Evolutionary conservation across 2,888 invertebrate species (phyloP).

Genomic region (Limulus polyphemus): DNA sequence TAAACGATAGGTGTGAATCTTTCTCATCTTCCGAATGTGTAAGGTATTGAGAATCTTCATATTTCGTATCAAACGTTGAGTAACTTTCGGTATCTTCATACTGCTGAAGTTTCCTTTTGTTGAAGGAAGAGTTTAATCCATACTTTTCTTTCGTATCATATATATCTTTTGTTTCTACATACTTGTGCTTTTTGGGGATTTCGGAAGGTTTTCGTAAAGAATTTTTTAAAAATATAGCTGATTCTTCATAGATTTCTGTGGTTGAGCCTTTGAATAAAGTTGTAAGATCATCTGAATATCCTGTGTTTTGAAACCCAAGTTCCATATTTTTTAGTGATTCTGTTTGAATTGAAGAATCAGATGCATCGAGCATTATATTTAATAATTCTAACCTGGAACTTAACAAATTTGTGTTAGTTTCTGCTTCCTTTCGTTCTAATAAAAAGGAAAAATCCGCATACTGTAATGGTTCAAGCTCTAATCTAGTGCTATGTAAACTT

Average conservation of each 20-base stretch:
- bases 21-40: too few relatives aligned
- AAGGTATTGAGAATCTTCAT: too few relatives aligned
- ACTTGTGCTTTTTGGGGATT: constrained; percentile 6
- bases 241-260: constrained; percentile 26
- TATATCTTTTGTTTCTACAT: constrained; percentile 2
- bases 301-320: constrained; percentile 10
- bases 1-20: too few relatives aligned
- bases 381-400: constrained; percentile 22
- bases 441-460: constrained; percentile 11
- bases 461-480: background rate
- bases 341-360: constrained; percentile 7
- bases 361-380: constrained; percentile 16
- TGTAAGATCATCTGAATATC: constrained; percentile 2
- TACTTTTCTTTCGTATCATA: constrained; percentile 5
- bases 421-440: too few relatives aligned
- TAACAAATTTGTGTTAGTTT: constrained; percentile 9
- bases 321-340: constrained; percentile 15
- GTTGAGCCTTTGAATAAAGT: constrained; percentile 26
- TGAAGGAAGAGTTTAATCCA: constrained; percentile 15
- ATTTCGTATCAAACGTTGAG: too few relatives aligned
- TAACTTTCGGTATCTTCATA: constrained; percentile 10
- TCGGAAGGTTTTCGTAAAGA: background rate
- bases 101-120: constrained; percentile 24
- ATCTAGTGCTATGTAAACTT: constrained; percentile 4
- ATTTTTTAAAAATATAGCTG: constrained; percentile 12